A percentile compares a stretch with the other conserved stretches of the same genome.
These are phyloP conservation scores for Indicator maculatus DNA, from an alignment of 2,113 vertebrate genomes.

Conservation along the genomic window DNA sequence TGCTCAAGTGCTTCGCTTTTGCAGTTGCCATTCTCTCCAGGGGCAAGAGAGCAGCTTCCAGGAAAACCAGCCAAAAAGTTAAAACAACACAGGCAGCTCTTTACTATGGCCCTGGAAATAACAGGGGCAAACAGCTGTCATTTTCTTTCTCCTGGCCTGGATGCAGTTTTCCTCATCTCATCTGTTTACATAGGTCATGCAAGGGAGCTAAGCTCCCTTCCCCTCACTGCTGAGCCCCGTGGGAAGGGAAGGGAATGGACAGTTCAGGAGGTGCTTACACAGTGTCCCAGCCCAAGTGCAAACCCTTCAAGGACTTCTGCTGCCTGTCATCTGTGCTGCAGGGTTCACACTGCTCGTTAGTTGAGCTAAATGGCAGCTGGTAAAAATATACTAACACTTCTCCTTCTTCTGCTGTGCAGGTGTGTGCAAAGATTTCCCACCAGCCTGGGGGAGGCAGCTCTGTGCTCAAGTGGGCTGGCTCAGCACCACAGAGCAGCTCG, in stretches of 20 bases:
- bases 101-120: not conserved
- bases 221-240: rapidly evolving
- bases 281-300: not conserved
- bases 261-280: not conserved
- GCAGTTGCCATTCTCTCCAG: not conserved
- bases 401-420: not conserved
- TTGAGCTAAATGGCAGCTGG: not conserved
- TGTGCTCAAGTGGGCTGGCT: not conserved
- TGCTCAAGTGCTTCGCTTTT: not conserved
- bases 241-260: not conserved
- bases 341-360: not conserved
- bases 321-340: not conserved
- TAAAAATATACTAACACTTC: not conserved
- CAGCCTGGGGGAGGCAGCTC: slow-evolving; percentile 2
- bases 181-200: not conserved
- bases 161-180: not conserved
- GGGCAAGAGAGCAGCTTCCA: slow-evolving; percentile 29
- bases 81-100: slow-evolving; percentile 14
- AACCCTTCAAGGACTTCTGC: not conserved
- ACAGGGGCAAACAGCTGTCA: not conserved
- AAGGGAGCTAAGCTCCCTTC: not conserved
- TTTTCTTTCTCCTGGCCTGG: not conserved
- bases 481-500: not conserved
- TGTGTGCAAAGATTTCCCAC: slow-evolving; percentile 15
- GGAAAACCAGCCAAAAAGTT: slow-evolving; percentile 41